These are phyloP conservation scores for Nothocercus nigrocapillus DNA, from an alignment of 2,113 vertebrate species.

Conservation along the genomic window DNA sequence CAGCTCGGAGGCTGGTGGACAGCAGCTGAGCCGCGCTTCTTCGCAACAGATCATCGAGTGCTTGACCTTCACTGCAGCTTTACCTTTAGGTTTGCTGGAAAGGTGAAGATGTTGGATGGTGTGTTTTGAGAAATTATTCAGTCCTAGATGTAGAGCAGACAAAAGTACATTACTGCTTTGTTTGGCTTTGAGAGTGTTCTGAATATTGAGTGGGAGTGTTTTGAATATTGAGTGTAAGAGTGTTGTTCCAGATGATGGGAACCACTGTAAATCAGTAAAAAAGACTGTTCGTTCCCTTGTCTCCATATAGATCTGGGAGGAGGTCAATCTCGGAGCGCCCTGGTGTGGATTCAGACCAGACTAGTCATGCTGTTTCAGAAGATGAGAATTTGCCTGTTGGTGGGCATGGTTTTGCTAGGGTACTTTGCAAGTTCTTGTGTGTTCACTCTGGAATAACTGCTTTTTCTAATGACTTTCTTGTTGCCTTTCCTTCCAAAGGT, in stretches of 20 bases:
- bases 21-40: neutral
- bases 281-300: neutral
- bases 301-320: neutral
- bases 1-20: neutral
- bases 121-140: constrained; percentile 42
- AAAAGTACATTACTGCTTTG: neutral
- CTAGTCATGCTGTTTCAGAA: neutral
- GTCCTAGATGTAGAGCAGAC: constrained; percentile 8
- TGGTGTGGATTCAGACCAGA: neutral
- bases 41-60: neutral
- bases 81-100: neutral
- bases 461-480: neutral
- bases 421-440: neutral
- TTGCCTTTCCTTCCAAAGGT: neutral
- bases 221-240: neutral
- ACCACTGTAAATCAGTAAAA: neutral
- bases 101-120: neutral
- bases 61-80: neutral
- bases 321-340: neutral
- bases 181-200: neutral
- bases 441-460: neutral
- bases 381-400: neutral
- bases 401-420: neutral
- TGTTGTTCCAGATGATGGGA: neutral
- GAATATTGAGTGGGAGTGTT: neutral